Conservation (phyloP, 2,113 vertebrate species). For the Ramphastos sulfuratus region DNA sequence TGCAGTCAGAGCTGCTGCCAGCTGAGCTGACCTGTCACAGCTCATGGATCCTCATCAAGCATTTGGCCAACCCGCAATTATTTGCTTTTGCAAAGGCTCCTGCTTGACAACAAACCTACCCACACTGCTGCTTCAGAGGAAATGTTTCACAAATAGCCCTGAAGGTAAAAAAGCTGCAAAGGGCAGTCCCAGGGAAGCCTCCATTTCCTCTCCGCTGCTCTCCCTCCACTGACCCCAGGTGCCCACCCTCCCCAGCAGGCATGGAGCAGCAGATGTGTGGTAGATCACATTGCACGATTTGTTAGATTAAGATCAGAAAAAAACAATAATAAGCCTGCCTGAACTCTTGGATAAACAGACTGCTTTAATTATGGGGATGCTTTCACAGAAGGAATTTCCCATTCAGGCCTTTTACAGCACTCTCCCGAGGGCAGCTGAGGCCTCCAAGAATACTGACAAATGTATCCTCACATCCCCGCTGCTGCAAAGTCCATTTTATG, state of each 20-base stretch:
- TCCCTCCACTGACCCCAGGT: not conserved
- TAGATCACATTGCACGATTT: not conserved
- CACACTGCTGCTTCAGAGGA: not conserved
- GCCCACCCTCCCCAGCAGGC: not conserved
- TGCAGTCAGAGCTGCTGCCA: not conserved
- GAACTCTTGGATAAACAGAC: not conserved
- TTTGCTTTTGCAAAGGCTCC: not conserved
- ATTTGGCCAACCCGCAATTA: not conserved
- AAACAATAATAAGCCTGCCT: not conserved
- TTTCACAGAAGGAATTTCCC: not conserved
- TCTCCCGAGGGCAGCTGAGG: not conserved
- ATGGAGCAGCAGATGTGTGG: not conserved
- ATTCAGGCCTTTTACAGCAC: not conserved
- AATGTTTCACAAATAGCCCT: not conserved
- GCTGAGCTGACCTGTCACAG: not conserved
- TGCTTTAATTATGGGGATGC: not conserved
- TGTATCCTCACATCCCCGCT: not conserved
- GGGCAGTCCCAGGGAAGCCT: not conserved
- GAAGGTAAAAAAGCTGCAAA: too few relatives aligned
- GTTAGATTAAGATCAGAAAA: conserved; percentile 16
- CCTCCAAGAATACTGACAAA: not conserved
- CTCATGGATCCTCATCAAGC: not conserved
- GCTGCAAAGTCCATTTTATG: not conserved
- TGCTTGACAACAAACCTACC: not conserved
- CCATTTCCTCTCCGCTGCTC: not conserved